phyloP scores from a whole-genome alignment of 1,140 invertebrate genomes.

The Piezodorus guildinii region DNA sequence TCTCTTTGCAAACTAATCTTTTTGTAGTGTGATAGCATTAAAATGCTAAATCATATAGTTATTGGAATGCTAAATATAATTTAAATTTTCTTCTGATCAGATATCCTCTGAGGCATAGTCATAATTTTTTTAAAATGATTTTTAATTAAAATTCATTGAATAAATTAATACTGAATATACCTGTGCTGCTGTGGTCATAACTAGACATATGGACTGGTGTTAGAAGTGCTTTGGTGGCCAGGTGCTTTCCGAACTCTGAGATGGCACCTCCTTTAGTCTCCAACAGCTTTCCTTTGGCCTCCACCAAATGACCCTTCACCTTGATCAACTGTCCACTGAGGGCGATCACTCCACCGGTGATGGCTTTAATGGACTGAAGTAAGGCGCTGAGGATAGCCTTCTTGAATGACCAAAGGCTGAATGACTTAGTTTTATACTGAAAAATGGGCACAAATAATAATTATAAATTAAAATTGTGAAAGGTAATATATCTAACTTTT shows the following conservation, averaged over 20 bases:
- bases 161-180: background rate
- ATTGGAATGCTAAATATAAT: no score
- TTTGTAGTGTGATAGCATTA: no score
- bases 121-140: no score
- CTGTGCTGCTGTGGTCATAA: conserved; percentile 18
- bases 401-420: conserved; percentile 63
- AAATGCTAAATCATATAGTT: no score
- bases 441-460: conserved; percentile 16
- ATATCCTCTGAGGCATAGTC: no score
- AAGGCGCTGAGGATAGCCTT: conserved; percentile 66
- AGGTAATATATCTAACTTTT: no score
- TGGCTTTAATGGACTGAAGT: conserved; percentile 70
- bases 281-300: conserved; percentile 59
- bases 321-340: conserved; percentile 74
- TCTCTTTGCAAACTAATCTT: no score
- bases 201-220: conserved; percentile 33
- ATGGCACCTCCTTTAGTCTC: conserved; percentile 58
- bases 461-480: no score
- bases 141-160: no score
- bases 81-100: no score
- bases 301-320: conserved; percentile 60
- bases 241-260: conserved; percentile 57
- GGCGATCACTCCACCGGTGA: conserved; percentile 69
- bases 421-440: conserved; percentile 42
- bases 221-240: conserved; percentile 56